Evolutionary conservation across 2,113 vertebrate species (phyloP), one percentile per base, ranked within the genome.

Genomic region (Triplophysa siluroides): DNA sequence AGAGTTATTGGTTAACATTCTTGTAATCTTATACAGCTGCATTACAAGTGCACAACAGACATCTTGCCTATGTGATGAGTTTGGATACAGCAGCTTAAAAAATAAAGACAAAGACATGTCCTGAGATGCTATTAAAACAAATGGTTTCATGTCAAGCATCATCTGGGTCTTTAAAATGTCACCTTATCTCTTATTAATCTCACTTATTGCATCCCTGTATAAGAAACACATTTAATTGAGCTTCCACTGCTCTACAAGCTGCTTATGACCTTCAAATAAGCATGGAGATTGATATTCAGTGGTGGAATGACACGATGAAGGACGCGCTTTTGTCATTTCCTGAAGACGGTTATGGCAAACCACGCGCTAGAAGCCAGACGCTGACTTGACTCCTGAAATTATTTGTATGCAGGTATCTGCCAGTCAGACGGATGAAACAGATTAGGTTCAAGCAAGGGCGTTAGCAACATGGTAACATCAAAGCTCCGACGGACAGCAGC

Each of bases 381-480:
- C 38, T 45, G 14, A 24, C 21, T 1, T 24, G 21, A 21, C 56
- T 24, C 56, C 38, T 61, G 71, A 74, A 61, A 61, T 45, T 18
- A 33, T 74, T 45, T 24, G 38, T 33, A 24, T 61, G 56, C 72
- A 62, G 56, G 72, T 74, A 62, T 24, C 33, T 45, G n/a, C 60
- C 72, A 74, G 58, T 74, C 72, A 62, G 33, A 61, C 61, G 56
- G 21, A 38, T 41, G 21, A 62, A 74, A 56, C 56, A 45, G 72
- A 74, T 74, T 74, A 74, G 72, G 72, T 74, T 62, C 56, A 74
- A 21, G 16, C 18, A 58, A 72, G 69, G 69, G 69, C 52, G 14
- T 62, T 24, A 11, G 47, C 29, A 4, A 52, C 45, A 64, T 60
- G 66, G 50, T 77, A 77, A 45, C 72, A 66, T 64, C 56, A 58